Base-by-base conservation (phyloP, 2,888 invertebrate genomes). In the Sarcophaga variegata region DNA sequence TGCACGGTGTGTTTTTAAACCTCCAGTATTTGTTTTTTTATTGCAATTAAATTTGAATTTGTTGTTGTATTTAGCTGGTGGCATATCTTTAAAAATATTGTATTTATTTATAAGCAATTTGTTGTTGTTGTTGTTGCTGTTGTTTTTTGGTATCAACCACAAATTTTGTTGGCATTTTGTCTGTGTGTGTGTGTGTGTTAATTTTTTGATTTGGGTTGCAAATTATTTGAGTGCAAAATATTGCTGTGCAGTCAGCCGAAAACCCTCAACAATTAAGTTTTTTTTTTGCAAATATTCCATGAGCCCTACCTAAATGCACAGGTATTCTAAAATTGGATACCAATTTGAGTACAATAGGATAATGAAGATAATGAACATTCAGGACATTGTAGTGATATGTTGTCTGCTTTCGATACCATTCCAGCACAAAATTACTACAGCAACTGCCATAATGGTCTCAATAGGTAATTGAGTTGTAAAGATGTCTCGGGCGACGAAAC, bases 111-210 rank as follows among this genome's bases (percentile, higher is more conserved):
- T 74, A 83, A 83, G 25, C 59, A 69, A 47, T 70, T 78, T 78
- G 67, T n/a, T 59, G 37, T 63, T 22, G 20, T 20, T 66, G 25
- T 59, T 76, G 14, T 11, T 64, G 25, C 22, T 22, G 22, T 22
- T 22, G 22, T 22, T 66, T 66, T 76, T 75, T 70, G 79, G 69
- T 77, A 76, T 59, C 76, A 80, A 86, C 83, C 82, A 83, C 83
- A 80, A 83, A 84, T 74, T 80, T 79, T 82, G 82, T 82, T 79
- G 79, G 83, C 69, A 69, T 62, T 81, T 75, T 70, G 54, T 70
- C 37, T 22, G 54, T 10, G 37, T 80, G 63, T 49, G 20, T 66
- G n/a, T n/a, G 67, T 62, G 75, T 62, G 75, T 75, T 69, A 69
- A 81, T 70, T 69, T 54, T 17, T 17, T 54, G 54, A 66, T 66